These are phyloP conservation scores for Macaria notata DNA, from an alignment of 2,888 invertebrate genomes.

Conservation along the genomic window DNA sequence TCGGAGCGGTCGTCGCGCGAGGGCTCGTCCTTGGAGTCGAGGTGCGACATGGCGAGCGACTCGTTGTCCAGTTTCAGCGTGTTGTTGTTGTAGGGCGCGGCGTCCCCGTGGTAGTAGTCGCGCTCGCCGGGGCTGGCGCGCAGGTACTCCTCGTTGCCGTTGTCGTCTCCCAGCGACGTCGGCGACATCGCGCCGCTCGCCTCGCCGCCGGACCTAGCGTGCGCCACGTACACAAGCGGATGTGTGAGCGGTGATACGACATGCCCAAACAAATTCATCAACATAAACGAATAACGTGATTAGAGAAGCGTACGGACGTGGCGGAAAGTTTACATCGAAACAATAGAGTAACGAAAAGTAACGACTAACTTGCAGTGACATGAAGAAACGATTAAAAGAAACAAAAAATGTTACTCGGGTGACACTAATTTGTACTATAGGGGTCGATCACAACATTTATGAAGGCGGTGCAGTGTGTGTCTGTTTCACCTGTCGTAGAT, in stretches of 20 bases:
- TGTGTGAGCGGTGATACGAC: conserved; percentile 79
- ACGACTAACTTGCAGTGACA: conserved; percentile 51
- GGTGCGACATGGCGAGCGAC: conserved; percentile 69
- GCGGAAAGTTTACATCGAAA: conserved; percentile 44
- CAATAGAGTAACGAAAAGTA: conserved; percentile 39
- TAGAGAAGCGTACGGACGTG: conserved; percentile 57
- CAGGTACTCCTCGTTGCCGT: conserved; percentile 63
- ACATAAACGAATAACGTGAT: conserved; percentile 61
- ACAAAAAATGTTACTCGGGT: conserved; percentile 26
- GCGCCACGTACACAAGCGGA: conserved; percentile 73
- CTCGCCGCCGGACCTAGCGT: conserved; percentile 74
- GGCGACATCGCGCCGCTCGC: conserved; percentile 76
- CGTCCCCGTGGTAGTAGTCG: conserved; percentile 80
- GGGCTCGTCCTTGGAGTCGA: conserved; percentile 71
- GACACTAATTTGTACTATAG: conserved; percentile 40
- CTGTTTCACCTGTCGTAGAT: conserved; percentile 89
- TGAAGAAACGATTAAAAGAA: conserved; percentile 34
- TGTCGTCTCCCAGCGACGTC: conserved; percentile 62
- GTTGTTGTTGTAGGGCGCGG: conserved; percentile 72
- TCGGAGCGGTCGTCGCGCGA: conserved; percentile 62
- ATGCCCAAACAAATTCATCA: conserved; percentile 71
- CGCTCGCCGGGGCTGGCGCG: conserved; percentile 74
- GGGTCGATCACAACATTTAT: conserved; percentile 57
- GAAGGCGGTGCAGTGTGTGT: conserved; percentile 14
- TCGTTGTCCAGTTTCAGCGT: conserved; percentile 76